Base-by-base conservation (phyloP, 1,140 invertebrate species). In the Sminthurides bifidus region DNA sequence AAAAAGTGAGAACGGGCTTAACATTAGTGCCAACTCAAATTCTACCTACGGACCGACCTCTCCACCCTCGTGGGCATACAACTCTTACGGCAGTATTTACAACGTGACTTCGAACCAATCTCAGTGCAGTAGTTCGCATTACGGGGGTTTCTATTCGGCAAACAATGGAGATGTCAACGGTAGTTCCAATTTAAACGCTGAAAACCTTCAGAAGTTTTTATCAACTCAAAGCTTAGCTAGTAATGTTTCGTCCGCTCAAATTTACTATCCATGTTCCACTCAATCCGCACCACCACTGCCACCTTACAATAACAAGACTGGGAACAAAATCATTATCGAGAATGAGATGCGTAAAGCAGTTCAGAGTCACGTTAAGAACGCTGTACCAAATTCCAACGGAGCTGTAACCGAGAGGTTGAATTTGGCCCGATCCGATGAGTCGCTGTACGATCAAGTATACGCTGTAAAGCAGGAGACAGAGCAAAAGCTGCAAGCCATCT, bases 341-440 rank as follows among this genome's bases (percentile, higher is more conserved):
- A 64, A 64, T 53, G 63, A 60, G 23, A 61, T 64, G 63, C 54
- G 63, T 30, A 61, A 61, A 57, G 56, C 63, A 12, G 53, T 64
- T 1, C 59, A 61, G 24, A 44, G 27, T 21, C 55, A 60, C 6
- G 14, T 64, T n/a, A 54, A 53, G 26, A 48, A 53, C 43, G 51
- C 50, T 57, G 14, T 27, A 15, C n/a, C 29, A 21, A 52, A 17
- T 26, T 24, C 46, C 19, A 31, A 21, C 3, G 46, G 23, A 19
- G 6, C n/a, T 4, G 26, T 31, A 30, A 23, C 26, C 19, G 45
- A 58, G 35, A 23, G 61, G 45, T 48, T 58, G 52, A 58, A 62
- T 35, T 38, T 61, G 24, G 61, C 48, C 41, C 52, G 59, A 3
- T 64, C 63, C 2, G 63, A 64, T 40, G 63, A 64, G 31, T 64